phyloP scores from a whole-genome alignment of 2,113 vertebrate genomes.

The Pagrus major region DNA sequence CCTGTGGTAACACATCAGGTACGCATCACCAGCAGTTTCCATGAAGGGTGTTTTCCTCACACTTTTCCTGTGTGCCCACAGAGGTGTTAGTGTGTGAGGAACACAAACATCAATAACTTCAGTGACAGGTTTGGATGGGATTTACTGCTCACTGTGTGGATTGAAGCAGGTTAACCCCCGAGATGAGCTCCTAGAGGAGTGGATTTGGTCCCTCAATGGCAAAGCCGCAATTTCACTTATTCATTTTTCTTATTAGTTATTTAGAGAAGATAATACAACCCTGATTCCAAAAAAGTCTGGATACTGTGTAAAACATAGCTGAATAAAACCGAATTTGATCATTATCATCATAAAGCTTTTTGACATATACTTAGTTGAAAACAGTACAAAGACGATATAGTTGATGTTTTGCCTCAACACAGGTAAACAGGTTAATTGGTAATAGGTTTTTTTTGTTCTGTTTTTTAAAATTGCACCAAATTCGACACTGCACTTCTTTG shows the following conservation, averaged over 20 bases:
- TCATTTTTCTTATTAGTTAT: neutral
- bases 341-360: too few relatives aligned
- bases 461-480: too few relatives aligned
- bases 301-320: too few relatives aligned
- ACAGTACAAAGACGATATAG: too few relatives aligned
- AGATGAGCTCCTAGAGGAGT: slow-evolving; percentile 4
- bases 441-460: too few relatives aligned
- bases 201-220: neutral
- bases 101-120: slow-evolving; percentile 29
- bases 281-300: too few relatives aligned
- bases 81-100: neutral
- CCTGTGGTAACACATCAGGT: slow-evolving; percentile 17
- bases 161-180: slow-evolving; percentile 12
- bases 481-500: too few relatives aligned
- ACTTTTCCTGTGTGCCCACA: slow-evolving; percentile 12
- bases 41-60: slow-evolving; percentile 20
- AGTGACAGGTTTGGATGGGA: slow-evolving; percentile 28
- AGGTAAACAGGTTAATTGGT: too few relatives aligned
- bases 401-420: too few relatives aligned
- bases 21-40: slow-evolving; percentile 20
- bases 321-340: too few relatives aligned
- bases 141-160: slow-evolving; percentile 18
- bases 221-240: neutral
- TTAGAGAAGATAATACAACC: neutral
- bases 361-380: too few relatives aligned